Evolutionary conservation across 2,797 vertebrate species (phyloP), one percentile per base, ranked within the genome.

Genomic region (Macropus fuliginosus): DNA sequence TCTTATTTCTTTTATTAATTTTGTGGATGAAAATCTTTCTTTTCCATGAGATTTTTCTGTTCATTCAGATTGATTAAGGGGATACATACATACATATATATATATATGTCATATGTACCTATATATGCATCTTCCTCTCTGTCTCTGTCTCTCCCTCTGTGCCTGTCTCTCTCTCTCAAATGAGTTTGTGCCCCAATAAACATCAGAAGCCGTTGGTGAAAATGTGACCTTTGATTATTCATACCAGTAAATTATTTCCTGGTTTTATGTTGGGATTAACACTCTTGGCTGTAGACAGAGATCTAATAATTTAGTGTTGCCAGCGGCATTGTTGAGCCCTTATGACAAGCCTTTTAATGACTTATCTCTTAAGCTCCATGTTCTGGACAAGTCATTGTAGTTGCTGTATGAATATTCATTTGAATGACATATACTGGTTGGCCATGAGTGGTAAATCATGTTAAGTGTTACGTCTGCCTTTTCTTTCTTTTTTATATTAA

Each of bases 291-390:
- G 91, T 94, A 95, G 93, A 95, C 91, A 62, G 96, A 93, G 94
- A 95, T 93, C 97, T 98, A 94, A 94, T 98, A 57, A 98, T 97
- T 98, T 98, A 97, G 0, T 89, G 95, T 90, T 87, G 94, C 97
- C 95, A 95, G 93, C 96, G 94, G 92, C 96, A 81, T 92, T 94
- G 62, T 55, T 95, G 93, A 54, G 55, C 57, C 95, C 2, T 90
- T 94, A 96, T 97, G 98, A 98, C 97, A 97, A 96, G 96, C 56
- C 96, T 98, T 98, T 98, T 98, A 98, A 98, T 98, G 97, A 96
- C 92, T 87, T 97, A 27, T 4, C 0, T 4, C 0, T 93, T 97
- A 96, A 94, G 95, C 97, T 59, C 97, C 92, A 95, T 97, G 96
- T 96, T 97, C 94, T 90, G 93, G 50, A 96, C 94, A 95, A 97